Conservation (phyloP, 2,797 vertebrate genomes). For the Sparidentex hasta region DNA sequence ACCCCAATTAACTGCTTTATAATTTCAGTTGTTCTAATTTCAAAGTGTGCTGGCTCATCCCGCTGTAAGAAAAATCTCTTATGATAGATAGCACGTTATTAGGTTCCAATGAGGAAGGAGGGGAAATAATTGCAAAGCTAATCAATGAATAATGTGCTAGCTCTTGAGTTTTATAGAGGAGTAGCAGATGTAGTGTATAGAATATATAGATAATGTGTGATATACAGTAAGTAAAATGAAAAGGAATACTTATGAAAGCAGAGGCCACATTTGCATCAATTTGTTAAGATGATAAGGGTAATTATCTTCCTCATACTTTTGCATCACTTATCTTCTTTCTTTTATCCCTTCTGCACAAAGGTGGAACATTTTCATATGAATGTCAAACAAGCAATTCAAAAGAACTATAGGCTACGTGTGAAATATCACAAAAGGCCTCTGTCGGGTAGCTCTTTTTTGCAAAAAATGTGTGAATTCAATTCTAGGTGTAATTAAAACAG, state of each 20-base stretch:
- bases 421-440: constrained; percentile 20
- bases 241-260: constrained; percentile 10
- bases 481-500: constrained; percentile 39
- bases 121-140: constrained; percentile 14
- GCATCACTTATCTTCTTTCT: constrained; percentile 29
- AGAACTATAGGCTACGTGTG: neutral
- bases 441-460: neutral
- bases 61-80: constrained; percentile 4
- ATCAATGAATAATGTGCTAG: constrained; percentile 33
- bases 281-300: constrained; percentile 22
- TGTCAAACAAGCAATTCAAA: constrained; percentile 13
- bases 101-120: constrained; percentile 3
- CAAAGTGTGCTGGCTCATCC: constrained; percentile 12
- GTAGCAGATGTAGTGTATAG: constrained; percentile 9
- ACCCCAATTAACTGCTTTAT: constrained; percentile 8
- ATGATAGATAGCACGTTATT: constrained; percentile 21
- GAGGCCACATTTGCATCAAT: constrained; percentile 7
- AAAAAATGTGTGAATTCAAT: constrained; percentile 22
- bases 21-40: constrained; percentile 23
- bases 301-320: constrained; percentile 34
- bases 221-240: constrained; percentile 17
- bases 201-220: constrained; percentile 7
- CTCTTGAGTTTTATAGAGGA: constrained; percentile 10
- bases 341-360: constrained; percentile 21
- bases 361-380: constrained; percentile 9